Conservation (phyloP, 2,888 invertebrate genomes). For the Xestia ashworthii region DNA sequence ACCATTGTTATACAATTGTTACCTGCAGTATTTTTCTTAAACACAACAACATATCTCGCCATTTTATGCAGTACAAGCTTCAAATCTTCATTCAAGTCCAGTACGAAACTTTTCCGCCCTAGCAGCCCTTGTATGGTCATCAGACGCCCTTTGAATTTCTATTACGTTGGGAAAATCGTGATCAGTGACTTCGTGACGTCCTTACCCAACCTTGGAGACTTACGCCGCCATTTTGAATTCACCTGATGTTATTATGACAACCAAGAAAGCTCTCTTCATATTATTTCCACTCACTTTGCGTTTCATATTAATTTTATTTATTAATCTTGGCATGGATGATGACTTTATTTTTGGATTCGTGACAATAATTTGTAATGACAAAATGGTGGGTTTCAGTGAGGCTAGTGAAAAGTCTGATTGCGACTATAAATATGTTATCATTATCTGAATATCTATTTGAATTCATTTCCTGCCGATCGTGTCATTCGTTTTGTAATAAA, state of each 20-base stretch:
- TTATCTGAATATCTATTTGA: neutral
- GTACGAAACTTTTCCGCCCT: constrained; percentile 58
- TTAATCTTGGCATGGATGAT: constrained; percentile 62
- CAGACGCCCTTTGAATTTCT: constrained; percentile 63
- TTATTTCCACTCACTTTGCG: constrained; percentile 56
- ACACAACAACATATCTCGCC: neutral
- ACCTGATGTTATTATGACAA: constrained; percentile 72
- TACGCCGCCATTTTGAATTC: constrained; percentile 67
- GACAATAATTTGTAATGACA: constrained; percentile 49
- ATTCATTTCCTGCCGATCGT: neutral
- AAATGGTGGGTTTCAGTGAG: constrained; percentile 29
- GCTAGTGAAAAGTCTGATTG: neutral
- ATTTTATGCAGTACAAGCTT: constrained; percentile 26
- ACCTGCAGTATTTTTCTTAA: constrained; percentile 22
- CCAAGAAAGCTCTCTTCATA: constrained; percentile 73
- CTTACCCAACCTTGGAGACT: constrained; percentile 79
- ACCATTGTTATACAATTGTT: constrained; percentile 37
- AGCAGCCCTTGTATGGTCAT: constrained; percentile 53
- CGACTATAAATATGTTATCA: constrained; percentile 14
- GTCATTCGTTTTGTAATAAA: neutral
- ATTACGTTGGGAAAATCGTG: constrained; percentile 70
- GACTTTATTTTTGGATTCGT: constrained; percentile 54
- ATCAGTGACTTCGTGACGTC: constrained; percentile 75
- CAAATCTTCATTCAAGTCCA: constrained; percentile 65
- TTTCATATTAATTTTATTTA: constrained; percentile 64